Evolutionary conservation across 2,888 invertebrate species (phyloP).

Genomic region (Hypercompe scribonia): DNA sequence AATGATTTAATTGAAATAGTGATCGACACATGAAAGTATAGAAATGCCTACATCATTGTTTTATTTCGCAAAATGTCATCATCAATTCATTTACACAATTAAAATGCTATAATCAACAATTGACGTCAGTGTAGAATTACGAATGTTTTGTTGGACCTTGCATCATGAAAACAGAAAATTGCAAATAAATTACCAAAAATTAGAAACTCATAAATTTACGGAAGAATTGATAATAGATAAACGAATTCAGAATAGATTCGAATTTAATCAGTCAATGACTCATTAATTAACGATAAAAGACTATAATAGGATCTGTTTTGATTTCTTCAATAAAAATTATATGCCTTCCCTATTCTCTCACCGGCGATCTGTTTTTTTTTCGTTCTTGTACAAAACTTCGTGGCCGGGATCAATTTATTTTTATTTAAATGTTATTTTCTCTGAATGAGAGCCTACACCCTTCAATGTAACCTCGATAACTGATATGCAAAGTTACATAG

Average conservation of each 20-base stretch:
- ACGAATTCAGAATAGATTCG: neutral
- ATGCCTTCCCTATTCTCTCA: too few relatives aligned
- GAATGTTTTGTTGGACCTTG: neutral
- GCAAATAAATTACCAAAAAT: neutral
- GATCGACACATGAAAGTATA: neutral
- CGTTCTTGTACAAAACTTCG: neutral
- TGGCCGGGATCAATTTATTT: neutral
- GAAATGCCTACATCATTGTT: constrained; percentile 25
- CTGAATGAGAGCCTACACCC: neutral
- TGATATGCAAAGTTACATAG: neutral
- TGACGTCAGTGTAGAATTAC: neutral
- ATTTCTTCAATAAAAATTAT: neutral
- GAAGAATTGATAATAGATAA: neutral
- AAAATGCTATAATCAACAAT: constrained; percentile 23
- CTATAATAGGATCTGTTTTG: neutral
- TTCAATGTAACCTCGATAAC: neutral
- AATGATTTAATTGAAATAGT: neutral
- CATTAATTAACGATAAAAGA: neutral
- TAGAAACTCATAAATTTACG: neutral
- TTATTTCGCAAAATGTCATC: neutral
- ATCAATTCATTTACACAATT: neutral
- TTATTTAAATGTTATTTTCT: neutral
- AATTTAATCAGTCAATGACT: neutral
- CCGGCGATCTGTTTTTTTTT: neutral
- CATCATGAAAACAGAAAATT: neutral